Base-by-base conservation (phyloP, 2,888 invertebrate genomes). In the Temnothorax rugatulus region DNA sequence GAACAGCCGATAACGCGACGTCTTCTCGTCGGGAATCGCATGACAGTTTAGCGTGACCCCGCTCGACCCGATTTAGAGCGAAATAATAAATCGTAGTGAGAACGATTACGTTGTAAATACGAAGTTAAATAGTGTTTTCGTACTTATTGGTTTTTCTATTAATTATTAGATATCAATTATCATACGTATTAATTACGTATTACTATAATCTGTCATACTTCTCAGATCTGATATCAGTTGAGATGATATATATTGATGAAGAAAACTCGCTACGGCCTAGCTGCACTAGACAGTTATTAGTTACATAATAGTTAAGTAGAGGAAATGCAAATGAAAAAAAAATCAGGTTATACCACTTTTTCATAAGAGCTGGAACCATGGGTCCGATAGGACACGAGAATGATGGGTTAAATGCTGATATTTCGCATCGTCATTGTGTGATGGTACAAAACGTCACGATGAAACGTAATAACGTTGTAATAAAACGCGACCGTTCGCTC, bases 391-490 rank as follows among this genome's bases (percentile, higher is more conserved):
- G 38, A 71, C 21, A 38, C 25, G 57, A 13, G 47, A 54, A 69
- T 59, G 79, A 79, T 69, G 68, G 34, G 79, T 79, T 69, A 79
- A 79, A 79, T 47, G 71, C 71, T 71, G 79, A 79, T 79, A 79
- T 79, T 79, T 79, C 47, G 71, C 79, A 59, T 79, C 79, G 79
- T 79, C 79, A 79, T 79, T 79, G 71, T 38, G 79, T 38, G 79
- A 79, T 71, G 47, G 79, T 71, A 79, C 59, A 71, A 79, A 79
- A 71, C 79, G 79, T 79, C 79, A 79, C 69, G 79, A 79, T 71
- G 79, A 79, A 79, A 79, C 79, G 71, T 71, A 71, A 71, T 79
- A 79, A 79, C 79, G 79, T 79, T 79, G 69, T 79, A 79, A 79
- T 79, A 79, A 79, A 79, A 79, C 59, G 71, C 79, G 71, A 47